Evolutionary conservation across 2,797 vertebrate species (phyloP).

Genomic region (Onychomys torridus): DNA sequence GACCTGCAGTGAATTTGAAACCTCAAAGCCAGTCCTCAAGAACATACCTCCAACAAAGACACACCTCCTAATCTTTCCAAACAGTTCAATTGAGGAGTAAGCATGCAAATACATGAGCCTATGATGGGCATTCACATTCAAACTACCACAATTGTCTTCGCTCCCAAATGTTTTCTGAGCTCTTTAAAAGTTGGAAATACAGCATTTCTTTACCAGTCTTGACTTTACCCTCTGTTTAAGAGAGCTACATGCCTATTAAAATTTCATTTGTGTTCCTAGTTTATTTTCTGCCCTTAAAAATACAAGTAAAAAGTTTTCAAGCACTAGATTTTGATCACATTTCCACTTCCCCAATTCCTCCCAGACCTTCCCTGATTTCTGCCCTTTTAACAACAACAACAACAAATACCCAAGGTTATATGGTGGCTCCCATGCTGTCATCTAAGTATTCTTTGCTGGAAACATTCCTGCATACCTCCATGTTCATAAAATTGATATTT

Average conservation of each 20-base stretch:
- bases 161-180: not conserved
- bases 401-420: not conserved
- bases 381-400: not conserved
- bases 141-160: not conserved
- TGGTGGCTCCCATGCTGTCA: not conserved
- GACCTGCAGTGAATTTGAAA: not conserved
- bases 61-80: not conserved
- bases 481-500: not conserved
- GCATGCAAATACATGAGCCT: not conserved
- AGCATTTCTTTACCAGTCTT: not conserved
- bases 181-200: slow-evolving; percentile 11
- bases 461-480: not conserved
- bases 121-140: not conserved
- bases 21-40: not conserved
- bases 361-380: not conserved
- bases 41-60: not conserved
- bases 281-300: slow-evolving; percentile 14
- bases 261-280: not conserved
- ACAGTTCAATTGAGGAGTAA: not conserved
- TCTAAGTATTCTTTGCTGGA: not conserved
- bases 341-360: not conserved
- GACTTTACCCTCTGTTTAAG: not conserved
- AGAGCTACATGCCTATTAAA: not conserved
- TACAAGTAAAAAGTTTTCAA: not conserved
- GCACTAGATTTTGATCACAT: not conserved